Conservation (phyloP, 2,888 invertebrate genomes). For the Phlogophora meticulosa region DNA sequence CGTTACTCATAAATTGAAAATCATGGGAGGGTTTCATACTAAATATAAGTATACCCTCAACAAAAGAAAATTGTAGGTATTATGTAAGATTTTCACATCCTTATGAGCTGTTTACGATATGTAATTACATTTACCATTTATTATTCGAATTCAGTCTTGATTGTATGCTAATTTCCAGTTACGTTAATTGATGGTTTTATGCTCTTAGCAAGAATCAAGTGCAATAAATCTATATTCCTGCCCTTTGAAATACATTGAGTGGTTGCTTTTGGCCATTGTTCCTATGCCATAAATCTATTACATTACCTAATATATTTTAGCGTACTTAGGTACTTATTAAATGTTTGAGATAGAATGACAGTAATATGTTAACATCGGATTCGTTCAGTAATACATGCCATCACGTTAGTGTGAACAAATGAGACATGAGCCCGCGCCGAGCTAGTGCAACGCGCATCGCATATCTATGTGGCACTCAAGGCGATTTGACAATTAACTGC, state of each 20-base stretch:
- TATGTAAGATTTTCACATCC: too few relatives aligned
- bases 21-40: neutral
- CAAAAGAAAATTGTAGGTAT: neutral
- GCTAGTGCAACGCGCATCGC: constrained; percentile 70
- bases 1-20: neutral
- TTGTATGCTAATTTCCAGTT: constrained; percentile 16
- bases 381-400: constrained; percentile 67
- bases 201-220: neutral
- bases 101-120: neutral
- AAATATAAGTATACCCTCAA: neutral
- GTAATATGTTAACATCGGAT: constrained; percentile 42
- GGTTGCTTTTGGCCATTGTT: neutral
- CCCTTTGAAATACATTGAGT: neutral
- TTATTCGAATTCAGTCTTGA: constrained; percentile 5
- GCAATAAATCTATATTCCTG: neutral
- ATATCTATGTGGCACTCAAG: constrained; percentile 79
- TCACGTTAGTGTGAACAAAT: constrained; percentile 72
- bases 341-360: too few relatives aligned
- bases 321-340: too few relatives aligned
- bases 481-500: constrained; percentile 66
- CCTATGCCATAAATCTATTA: neutral
- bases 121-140: neutral
- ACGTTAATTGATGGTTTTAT: neutral
- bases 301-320: too few relatives aligned
- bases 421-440: constrained; percentile 71